Conservation (phyloP, 2,888 invertebrate genomes). For the Hoplodrina ambigua region DNA sequence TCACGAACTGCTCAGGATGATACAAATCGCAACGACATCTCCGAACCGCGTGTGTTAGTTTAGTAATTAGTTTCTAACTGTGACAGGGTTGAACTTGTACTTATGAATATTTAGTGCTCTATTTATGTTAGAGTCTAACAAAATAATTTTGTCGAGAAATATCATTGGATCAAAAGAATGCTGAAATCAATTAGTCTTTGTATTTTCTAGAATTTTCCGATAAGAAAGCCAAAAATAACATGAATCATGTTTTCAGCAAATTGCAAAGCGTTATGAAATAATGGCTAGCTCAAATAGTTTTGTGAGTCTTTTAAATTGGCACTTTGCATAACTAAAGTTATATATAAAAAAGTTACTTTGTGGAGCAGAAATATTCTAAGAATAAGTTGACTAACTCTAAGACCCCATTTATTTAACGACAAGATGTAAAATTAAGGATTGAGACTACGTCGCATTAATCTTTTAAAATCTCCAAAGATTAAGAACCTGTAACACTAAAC, state of each 20-base stretch:
- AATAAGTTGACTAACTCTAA: background rate
- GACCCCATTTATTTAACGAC: background rate
- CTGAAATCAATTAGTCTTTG: background rate
- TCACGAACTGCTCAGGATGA: constrained; percentile 73
- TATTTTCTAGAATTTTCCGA: constrained; percentile 15
- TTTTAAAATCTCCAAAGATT: background rate
- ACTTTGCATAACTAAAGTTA: background rate
- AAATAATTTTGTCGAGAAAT: background rate
- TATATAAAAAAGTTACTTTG: background rate
- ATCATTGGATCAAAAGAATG: background rate
- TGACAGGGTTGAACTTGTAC: constrained; percentile 69
- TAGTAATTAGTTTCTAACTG: constrained; percentile 78
- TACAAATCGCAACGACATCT: constrained; percentile 62
- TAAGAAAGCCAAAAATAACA: background rate
- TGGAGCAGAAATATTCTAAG: background rate
- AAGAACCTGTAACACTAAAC: too few relatives aligned
- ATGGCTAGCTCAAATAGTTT: constrained; percentile 18
- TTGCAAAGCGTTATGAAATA: constrained; percentile 17
- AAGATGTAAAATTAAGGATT: background rate
- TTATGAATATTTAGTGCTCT: constrained; percentile 31
- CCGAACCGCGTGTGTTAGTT: constrained; percentile 74
- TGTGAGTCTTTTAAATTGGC: background rate
- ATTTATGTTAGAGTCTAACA: constrained; percentile 2
- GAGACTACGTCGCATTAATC: background rate
- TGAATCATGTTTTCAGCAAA: constrained; percentile 12